Evolutionary conservation across 2,113 vertebrate species (phyloP), one percentile per base, ranked within the genome.

Genomic region (Struthio camelus): DNA sequence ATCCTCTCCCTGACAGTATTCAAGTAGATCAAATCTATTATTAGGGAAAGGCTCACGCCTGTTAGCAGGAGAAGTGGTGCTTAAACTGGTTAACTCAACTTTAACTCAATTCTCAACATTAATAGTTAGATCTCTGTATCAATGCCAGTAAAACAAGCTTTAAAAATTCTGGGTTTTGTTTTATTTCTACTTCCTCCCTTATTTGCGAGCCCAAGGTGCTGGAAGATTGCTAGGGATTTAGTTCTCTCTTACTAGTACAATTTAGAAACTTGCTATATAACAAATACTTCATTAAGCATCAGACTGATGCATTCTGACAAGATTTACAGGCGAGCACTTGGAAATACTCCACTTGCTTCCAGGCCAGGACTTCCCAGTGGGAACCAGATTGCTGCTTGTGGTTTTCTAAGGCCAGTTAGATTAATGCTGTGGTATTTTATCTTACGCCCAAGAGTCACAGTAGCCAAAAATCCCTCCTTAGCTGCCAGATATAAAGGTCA

Each of bases 271-370:
- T 46, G 56, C 67, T 84, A 46, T 59, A 7, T 28, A 59, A 90
- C 19, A 59, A 90, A 71, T 72, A 72, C 87, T 70, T 95, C 25
- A 28, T 93, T 87, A 95, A 73, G 75, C 76, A 42, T 44, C 86
- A 84, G 56, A 14, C 11, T 69, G 80, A 90, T 80, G 80, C 53
- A 51, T 17, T 88, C 36, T 14, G 10, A 46, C 80, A 78, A 1
- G 2, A 81, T 86, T 90, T 42, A 92, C 80, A 86, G 82, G 58
- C 32, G 64, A 80, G 56, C 3, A 0, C 85, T 82, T 62, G 71
- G 85, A 80, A 96, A 93, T 32, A 54, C 84, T 83, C 87, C 30
- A 88, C 83, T 89, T 66, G 54, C 61, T 76, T 93, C 88, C 77
- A 90, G 69, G 59, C 40, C 64, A 24, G 42, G 23, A 8, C 58